Evolutionary conservation across 2,113 vertebrate species (phyloP), one percentile per base, ranked within the genome.

Genomic region (Otus sunia): DNA sequence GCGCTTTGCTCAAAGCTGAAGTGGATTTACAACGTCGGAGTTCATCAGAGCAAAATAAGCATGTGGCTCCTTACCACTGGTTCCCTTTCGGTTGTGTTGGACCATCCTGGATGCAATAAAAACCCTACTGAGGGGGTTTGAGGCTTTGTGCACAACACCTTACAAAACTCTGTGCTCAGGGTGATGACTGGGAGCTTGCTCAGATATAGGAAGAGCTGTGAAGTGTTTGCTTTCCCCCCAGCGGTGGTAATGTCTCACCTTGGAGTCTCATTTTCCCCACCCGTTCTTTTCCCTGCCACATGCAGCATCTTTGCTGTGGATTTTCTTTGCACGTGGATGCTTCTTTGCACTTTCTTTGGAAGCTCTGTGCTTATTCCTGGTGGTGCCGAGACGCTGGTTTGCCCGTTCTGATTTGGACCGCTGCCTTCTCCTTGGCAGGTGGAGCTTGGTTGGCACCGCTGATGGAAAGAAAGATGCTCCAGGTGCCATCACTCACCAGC

Each of bases 41-140:
- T 90, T 83, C 41, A 27, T 50, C 67, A 12, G 10, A 72, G 49
- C 45, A n/a, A 75, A 86, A 47, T 9, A 36, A 2, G n/a, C 21
- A 10, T 0, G 0, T 5, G 4, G 5, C 12, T 76, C 25, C 39
- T 74, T 59, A 39, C 8, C 12, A 5, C 4, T 10, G 3, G 29
- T 63, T 12, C 6, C 12, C 14, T 37, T 88, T 45, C 1, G 4
- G 23, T 45, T 18, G 5, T 14, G 3, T 52, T 52, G 53, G 66
- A 59, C 52, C 9, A 18, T 55, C 23, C 3, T 8, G 37, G 56
- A 13, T 39, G 37, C 10, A 2, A 11, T 79, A 36, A 32, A 88
- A 91, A 79, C 60, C 8, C 22, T 58, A 3, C 29, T 0, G 2
- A 88, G 43, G 12, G 25, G 15, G 5, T 5, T 68, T 50, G 41